Evolutionary conservation across 1,140 invertebrate genomes (phyloP).

Genomic region (Centruroides sculpturatus): DNA sequence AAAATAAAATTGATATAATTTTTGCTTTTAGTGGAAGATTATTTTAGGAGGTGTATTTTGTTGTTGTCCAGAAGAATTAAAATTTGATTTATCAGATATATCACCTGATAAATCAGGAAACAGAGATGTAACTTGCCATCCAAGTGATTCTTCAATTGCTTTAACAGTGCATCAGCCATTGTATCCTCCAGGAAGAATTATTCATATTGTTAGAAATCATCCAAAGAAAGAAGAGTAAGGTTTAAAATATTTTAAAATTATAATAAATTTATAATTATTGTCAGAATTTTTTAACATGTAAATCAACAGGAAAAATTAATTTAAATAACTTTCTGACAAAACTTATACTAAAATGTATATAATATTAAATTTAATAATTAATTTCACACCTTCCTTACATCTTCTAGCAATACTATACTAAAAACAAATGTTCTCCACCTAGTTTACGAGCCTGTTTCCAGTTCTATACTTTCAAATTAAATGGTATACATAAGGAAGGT

Average conservation of each 20-base stretch:
- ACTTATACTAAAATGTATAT: too few relatives aligned
- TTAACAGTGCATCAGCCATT: slow-evolving; percentile 64
- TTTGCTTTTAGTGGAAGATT: slow-evolving; percentile 60
- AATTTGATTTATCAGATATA: neutral
- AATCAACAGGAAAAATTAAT: too few relatives aligned
- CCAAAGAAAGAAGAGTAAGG: slow-evolving; percentile 66
- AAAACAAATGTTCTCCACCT: too few relatives aligned
- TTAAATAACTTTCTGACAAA: too few relatives aligned
- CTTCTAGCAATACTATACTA: too few relatives aligned
- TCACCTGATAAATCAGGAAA: slow-evolving; percentile 1
- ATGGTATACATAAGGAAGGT: too few relatives aligned
- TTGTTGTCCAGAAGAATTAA: slow-evolving; percentile 43
- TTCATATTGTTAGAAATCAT: slow-evolving; percentile 79
- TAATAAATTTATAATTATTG: neutral
- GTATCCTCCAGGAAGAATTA: slow-evolving; percentile 74
- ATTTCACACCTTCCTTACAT: too few relatives aligned
- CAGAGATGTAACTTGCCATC: slow-evolving; percentile 23
- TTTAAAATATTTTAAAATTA: neutral
- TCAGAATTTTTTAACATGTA: too few relatives aligned
- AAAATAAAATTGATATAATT: too few relatives aligned
- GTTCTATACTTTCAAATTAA: too few relatives aligned
- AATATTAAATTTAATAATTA: too few relatives aligned
- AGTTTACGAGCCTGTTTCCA: too few relatives aligned
- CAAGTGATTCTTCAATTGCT: slow-evolving; percentile 41
- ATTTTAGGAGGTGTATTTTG: slow-evolving; percentile 66